Evolutionary conservation across 2,888 invertebrate genomes (phyloP).

Genomic region (Rotaria sp.): DNA sequence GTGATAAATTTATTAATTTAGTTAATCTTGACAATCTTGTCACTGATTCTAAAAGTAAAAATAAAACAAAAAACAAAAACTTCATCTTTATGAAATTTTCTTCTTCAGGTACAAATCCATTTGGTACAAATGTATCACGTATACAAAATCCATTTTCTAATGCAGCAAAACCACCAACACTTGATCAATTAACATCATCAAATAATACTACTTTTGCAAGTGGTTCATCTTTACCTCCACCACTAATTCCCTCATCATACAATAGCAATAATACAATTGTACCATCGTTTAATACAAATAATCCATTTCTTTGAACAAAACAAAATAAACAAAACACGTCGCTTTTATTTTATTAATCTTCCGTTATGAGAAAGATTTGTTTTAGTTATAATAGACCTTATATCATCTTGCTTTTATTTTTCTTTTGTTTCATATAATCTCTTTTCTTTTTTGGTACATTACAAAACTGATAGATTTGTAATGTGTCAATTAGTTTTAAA

Average conservation of each 20-base stretch:
- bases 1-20: conserved; percentile 35
- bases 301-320: conserved; percentile 9
- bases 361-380: background rate
- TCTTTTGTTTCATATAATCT: background rate
- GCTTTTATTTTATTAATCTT: background rate
- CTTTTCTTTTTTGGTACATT: background rate
- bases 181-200: background rate
- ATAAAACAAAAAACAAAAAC: background rate
- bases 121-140: conserved; percentile 26
- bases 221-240: conserved; percentile 12
- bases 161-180: conserved; percentile 23
- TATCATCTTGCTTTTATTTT: background rate
- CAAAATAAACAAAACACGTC: background rate
- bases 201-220: background rate
- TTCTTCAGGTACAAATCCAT: conserved; percentile 34
- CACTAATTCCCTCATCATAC: conserved; percentile 28
- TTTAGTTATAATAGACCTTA: background rate
- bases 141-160: conserved; percentile 25
- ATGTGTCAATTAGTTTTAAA: background rate
- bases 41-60: background rate
- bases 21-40: conserved; percentile 34
- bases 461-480: background rate
- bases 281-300: background rate
- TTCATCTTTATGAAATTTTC: background rate
- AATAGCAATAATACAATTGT: background rate